Evolutionary conservation across 2,797 vertebrate genomes (phyloP), one percentile per base, ranked within the genome.

Genomic region (Brachyalestes nurse): DNA sequence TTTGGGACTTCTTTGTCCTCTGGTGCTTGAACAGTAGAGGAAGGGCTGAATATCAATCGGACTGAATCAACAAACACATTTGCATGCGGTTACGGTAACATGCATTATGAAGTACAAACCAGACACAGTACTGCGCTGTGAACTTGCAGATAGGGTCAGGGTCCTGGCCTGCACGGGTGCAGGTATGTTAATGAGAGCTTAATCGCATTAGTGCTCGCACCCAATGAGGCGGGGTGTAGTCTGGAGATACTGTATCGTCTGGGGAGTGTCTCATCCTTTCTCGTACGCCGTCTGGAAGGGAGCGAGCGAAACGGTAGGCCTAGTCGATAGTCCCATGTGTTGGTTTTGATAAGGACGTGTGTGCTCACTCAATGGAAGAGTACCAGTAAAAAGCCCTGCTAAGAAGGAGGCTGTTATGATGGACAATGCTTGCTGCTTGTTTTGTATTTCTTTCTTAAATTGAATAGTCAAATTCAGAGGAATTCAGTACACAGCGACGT

Each of bases 341-440:
- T 58, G 34, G 71, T 57, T 72, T 72, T 72, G 71, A 72, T 72
- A 72, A 72, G 71, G 71, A 21, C 38, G 71, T 6, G 71, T 58
- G 69, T 34, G 69, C 69, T 53, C 28, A 17, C 4, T 58, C 17
- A 40, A 58, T n/a, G 71, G 53, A 58, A 72, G 53, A 72, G 28
- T 38, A 40, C 49, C 71, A 38, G 34, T 19, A 9, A 28, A 72
- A 58, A 40, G 71, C 71, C 28, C 16, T 8, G 49, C 10, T 57
- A 19, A 25, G 51, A 57, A 72, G 17, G 19, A 38, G 19, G 28
- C 53, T 55, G 53, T 40, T 57, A 40, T 57, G 49, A 8, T 40
- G 17, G 51, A 17, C 25, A 3, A 17, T 72, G 71, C 21, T 53
- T 49, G 6, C 10, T 49, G 42, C n/a, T 69, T 28, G 21, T 51